Conservation (phyloP, 92 coral and sea anemone species). For the Chrysogorgia sp. region DNA sequence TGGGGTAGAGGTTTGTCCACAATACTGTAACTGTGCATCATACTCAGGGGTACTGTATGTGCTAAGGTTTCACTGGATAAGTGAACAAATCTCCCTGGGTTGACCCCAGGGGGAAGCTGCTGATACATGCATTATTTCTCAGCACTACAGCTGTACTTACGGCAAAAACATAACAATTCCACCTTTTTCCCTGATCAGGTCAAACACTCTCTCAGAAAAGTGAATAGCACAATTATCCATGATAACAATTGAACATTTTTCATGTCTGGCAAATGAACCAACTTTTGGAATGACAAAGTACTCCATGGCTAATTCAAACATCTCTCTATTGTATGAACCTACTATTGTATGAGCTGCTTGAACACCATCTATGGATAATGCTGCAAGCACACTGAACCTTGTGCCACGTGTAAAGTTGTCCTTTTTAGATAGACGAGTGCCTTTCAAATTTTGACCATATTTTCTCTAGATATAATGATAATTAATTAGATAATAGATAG, state of each 20-base stretch:
- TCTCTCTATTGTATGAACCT: slow-evolving; percentile 51
- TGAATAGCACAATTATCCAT: slow-evolving; percentile 64
- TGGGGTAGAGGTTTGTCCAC: no score
- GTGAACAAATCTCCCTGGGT: no score
- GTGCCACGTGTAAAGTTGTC: slow-evolving; percentile 63
- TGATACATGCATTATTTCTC: no score
- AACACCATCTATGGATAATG: slow-evolving; percentile 48
- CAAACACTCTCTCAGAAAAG: slow-evolving; percentile 32
- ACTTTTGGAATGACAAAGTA: slow-evolving; percentile 55
- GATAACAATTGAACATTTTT: slow-evolving; percentile 57
- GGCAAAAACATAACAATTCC: slow-evolving; percentile 60
- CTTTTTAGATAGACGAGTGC: slow-evolving; percentile 35
- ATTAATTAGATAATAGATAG: no score
- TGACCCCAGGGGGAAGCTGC: no score
- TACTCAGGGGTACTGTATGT: no score
- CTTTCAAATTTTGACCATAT: slow-evolving; percentile 52
- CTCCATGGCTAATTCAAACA: slow-evolving; percentile 55
- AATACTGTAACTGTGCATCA: no score
- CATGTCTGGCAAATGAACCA: slow-evolving; percentile 60
- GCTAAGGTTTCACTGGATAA: no score
- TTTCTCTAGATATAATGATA: slow-evolving; percentile 24
- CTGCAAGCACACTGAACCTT: slow-evolving; percentile 59
- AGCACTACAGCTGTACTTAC: no score
- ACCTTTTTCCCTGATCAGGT: slow-evolving; percentile 48
- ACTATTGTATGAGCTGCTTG: slow-evolving; percentile 53